phyloP scores from a whole-genome alignment of 2,888 invertebrate species.

The Teleiodes luculella region DNA sequence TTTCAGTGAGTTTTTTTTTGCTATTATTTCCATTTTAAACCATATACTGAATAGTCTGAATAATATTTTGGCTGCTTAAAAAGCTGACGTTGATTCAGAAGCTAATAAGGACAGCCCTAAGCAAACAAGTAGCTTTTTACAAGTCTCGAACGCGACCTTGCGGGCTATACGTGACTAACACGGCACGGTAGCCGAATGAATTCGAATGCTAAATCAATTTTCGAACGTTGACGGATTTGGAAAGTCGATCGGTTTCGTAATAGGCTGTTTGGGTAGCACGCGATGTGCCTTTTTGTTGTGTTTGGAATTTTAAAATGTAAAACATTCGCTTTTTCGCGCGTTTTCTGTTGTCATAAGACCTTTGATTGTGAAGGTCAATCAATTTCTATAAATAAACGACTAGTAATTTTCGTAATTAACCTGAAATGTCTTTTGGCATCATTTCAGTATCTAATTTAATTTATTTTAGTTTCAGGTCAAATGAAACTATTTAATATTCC shows the following conservation, averaged over 20 bases:
- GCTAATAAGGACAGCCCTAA: constrained; percentile 3
- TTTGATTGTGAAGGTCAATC: too few relatives aligned
- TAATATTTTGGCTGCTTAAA: too few relatives aligned
- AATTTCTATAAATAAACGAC: too few relatives aligned
- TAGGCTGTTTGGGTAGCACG: constrained; percentile 2
- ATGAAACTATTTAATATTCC: too few relatives aligned
- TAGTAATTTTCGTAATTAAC: too few relatives aligned
- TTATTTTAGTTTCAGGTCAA: too few relatives aligned
- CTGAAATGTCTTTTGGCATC: too few relatives aligned
- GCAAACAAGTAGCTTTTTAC: constrained; percentile 6
- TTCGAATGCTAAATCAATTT: constrained; percentile 14
- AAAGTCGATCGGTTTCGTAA: constrained; percentile 4
- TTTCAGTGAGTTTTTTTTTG: too few relatives aligned
- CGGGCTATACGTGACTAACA: constrained; percentile 32
- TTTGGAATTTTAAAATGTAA: background rate
- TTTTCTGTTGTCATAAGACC: background rate
- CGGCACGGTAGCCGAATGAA: constrained; percentile 24
- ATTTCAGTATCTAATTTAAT: too few relatives aligned
- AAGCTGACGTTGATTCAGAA: background rate
- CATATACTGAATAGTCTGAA: too few relatives aligned
- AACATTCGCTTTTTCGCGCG: background rate
- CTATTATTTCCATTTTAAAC: too few relatives aligned
- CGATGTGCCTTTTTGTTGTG: background rate
- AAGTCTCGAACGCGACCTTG: constrained; percentile 18
- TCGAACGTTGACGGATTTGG: constrained; percentile 5